phyloP scores from a whole-genome alignment of 1,140 invertebrate species.

The Drosophila oshimai region DNA sequence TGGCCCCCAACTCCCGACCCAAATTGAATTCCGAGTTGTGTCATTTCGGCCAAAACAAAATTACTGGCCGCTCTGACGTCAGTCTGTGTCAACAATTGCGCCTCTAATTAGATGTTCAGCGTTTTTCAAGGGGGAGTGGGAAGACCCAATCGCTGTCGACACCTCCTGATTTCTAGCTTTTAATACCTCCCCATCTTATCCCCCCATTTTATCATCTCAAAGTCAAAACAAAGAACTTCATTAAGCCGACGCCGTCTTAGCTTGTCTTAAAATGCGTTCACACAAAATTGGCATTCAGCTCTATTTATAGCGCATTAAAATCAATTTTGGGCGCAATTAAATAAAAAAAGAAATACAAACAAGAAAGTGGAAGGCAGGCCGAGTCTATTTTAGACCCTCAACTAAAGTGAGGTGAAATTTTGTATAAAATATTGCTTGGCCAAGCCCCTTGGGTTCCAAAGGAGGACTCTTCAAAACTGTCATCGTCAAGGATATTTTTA shows the following conservation, averaged over 20 bases:
- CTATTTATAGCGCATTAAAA: conserved; percentile 75
- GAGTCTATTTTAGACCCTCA: conserved; percentile 29
- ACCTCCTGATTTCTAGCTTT: conserved; percentile 18
- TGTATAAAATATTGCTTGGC: conserved; percentile 14
- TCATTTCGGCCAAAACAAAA: conserved; percentile 22
- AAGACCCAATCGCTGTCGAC: neutral
- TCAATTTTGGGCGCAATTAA: conserved; percentile 76
- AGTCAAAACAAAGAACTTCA: conserved; percentile 65
- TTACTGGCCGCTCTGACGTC: conserved; percentile 58
- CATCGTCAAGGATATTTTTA: conserved; percentile 32
- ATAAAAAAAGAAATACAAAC: conserved; percentile 34
- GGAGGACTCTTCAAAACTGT: conserved; percentile 22
- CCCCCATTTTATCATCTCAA: neutral
- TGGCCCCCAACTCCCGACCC: neutral
- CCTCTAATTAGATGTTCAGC: conserved; percentile 66
- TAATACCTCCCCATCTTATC: neutral
- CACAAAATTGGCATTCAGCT: conserved; percentile 63
- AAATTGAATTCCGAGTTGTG: conserved; percentile 30
- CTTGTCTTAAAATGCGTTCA: conserved; percentile 45
- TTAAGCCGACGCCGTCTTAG: conserved; percentile 49
- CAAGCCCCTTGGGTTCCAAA: conserved; percentile 8
- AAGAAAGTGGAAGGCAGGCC: neutral
- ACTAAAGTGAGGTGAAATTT: conserved; percentile 20
- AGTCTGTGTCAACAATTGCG: conserved; percentile 60
- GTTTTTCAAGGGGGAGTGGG: conserved; percentile 27